Evolutionary conservation across 2,797 vertebrate genomes (phyloP).

Genomic region (Tadarida brasiliensis): DNA sequence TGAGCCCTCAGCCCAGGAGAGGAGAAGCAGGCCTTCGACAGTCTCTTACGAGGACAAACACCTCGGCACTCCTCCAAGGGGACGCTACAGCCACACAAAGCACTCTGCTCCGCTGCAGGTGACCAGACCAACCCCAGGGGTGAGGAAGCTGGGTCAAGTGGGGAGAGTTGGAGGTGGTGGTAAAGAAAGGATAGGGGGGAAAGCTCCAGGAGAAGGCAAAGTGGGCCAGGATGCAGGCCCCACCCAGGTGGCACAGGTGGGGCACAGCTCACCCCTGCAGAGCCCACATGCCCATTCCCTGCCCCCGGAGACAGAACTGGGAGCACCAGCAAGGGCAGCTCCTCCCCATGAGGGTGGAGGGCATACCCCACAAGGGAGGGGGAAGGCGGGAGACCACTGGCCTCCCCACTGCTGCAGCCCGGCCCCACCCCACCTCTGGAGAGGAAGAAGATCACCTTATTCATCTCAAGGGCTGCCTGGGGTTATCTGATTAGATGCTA

Average conservation of each 20-base stretch:
- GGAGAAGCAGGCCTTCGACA: background rate
- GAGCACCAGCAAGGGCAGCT: background rate
- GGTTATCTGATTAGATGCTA: background rate
- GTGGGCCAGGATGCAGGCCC: too few relatives aligned
- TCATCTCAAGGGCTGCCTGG: background rate
- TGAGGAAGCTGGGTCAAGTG: background rate
- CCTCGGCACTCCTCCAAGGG: accelerated
- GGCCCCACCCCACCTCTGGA: accelerated
- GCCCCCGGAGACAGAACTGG: background rate
- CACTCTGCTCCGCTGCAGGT: accelerated
- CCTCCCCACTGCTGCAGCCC: too few relatives aligned
- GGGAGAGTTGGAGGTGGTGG: background rate
- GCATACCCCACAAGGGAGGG: accelerated
- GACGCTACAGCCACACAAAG: background rate
- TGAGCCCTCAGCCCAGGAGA: background rate
- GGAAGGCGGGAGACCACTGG: too few relatives aligned
- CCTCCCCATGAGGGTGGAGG: background rate
- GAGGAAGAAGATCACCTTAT: accelerated
- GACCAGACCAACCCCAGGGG: accelerated
- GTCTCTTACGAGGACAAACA: background rate
- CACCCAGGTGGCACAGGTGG: background rate
- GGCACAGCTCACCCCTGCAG: background rate
- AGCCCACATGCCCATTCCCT: background rate
- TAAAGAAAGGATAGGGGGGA: too few relatives aligned
- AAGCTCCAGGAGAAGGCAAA: background rate